phyloP scores from a whole-genome alignment of 2,797 vertebrate genomes.

The Sebastes wilsoni region DNA sequence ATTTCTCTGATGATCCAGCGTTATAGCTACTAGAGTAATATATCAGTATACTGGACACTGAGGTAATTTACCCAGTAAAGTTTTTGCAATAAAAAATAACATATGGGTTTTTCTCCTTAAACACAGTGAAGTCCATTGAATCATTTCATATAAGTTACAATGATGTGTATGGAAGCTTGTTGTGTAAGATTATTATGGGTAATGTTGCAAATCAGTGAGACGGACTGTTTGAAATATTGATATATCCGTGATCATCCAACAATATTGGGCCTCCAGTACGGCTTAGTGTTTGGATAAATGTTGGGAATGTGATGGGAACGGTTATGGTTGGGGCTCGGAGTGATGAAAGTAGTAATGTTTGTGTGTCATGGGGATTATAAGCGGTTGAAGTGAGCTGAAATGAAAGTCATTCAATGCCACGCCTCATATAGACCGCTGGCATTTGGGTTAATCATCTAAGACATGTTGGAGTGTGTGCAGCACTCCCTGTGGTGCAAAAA shows the following conservation, averaged over 20 bases:
- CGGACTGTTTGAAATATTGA: neutral
- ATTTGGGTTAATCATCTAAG: conserved; percentile 13
- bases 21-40: neutral
- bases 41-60: neutral
- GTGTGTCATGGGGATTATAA: neutral
- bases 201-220: neutral
- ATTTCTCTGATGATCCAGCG: neutral
- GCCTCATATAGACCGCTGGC: neutral
- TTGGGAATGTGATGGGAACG: neutral
- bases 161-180: neutral
- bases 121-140: neutral
- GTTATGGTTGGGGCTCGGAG: neutral
- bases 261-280: neutral
- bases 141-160: no score
- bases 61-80: neutral
- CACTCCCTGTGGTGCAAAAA: neutral
- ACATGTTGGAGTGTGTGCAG: neutral
- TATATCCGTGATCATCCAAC: neutral
- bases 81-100: neutral
- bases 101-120: neutral
- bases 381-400: neutral
- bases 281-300: neutral
- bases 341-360: neutral
- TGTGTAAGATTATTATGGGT: neutral
- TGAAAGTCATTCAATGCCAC: conserved; percentile 15